Base-by-base conservation (phyloP, 1,140 invertebrate genomes). In the Pseudomyrmex cubaensis region DNA sequence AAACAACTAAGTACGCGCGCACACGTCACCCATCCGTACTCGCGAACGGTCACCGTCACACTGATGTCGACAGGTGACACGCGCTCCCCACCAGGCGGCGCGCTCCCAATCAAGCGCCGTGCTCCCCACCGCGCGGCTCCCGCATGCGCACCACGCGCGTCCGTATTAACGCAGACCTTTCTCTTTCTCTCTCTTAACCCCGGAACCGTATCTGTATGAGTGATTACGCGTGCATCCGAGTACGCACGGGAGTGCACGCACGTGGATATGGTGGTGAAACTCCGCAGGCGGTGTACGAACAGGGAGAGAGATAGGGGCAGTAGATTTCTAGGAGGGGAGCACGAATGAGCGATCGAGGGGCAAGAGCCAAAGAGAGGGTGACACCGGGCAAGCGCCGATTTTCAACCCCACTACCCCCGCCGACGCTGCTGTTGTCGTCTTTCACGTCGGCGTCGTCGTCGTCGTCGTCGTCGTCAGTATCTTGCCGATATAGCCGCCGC, bases 51-150 rank as follows among this genome's bases (percentile, higher is more conserved):
- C 86, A 83, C 62, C 84, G 83, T 86, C 61, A 78, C 75, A 90
- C 88, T 89, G 82, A 85, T 48, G 82, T 35, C 72, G 83, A 84
- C 82, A 85, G 86, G 77, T 88, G 83, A 87, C 86, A 76, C 70
- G 67, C 72, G 52, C 54, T 63, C 85, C 86, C 86, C 82, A 86
- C 85, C 64, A 70, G 25, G 57, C 67, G 54, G 35, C 50, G 52
- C 52, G 8, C 25, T 13, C 54, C 66, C 54, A 13, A 73, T 17
- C 20, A 13, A 22, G 15, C 7, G 70, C 67, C 67, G 50, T 70
- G 48, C 50, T 2, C 67, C 44, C 61, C 61, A 63, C 59, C 44
- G 17, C 48, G 48, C 20, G 13, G 35, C 48, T 10, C 8, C 2
- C 46, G 59, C 13, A 7, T 13, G 59, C 48, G 72, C 73, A 54